Percentiles rank a stretch among this genome's conserved stretches.
Evolutionary conservation across 1,140 invertebrate species (phyloP).

Genomic region (Homarus americanus): DNA sequence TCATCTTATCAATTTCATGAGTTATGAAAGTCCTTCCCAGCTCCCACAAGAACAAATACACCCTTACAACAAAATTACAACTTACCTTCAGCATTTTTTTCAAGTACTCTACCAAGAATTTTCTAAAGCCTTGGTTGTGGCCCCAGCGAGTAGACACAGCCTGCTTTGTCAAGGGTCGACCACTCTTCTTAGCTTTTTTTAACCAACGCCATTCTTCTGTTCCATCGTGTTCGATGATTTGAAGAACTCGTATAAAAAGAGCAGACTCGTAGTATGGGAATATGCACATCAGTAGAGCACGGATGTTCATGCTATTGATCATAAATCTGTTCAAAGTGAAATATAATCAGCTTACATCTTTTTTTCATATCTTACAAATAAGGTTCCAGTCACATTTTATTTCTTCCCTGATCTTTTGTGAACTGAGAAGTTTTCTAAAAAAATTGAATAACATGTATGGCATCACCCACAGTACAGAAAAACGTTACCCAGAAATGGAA

Average conservation of each 20-base stretch:
- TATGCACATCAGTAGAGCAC: conserved; percentile 87
- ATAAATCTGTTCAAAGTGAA: conserved; percentile 83
- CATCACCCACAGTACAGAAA: too few species aligned
- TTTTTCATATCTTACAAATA: too few species aligned
- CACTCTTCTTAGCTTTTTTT: conserved; percentile 84
- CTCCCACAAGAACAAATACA: too few species aligned
- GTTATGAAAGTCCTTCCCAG: too few species aligned
- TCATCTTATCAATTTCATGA: too few species aligned
- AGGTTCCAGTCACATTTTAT: too few species aligned
- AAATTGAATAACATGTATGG: too few species aligned
- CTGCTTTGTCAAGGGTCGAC: conserved; percentile 84
- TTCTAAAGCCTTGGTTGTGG: conserved; percentile 84
- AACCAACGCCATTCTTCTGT: conserved; percentile 89
- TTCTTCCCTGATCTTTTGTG: too few species aligned
- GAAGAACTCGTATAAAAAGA: conserved; percentile 88
- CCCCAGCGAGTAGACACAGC: conserved; percentile 86
- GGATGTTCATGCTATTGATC: conserved; percentile 92
- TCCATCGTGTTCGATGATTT: conserved; percentile 85
- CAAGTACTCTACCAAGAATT: conserved; percentile 86
- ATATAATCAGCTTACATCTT: background rate
- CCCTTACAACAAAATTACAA: background rate
- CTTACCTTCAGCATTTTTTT: conserved; percentile 83
- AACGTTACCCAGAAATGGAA: too few species aligned
- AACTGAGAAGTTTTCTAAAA: too few species aligned
- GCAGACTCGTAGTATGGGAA: conserved; percentile 95